Percentiles rank a stretch among this genome's conserved stretches.
phyloP scores from a whole-genome alignment of 2,797 vertebrate genomes.

The Hydrocynus forskahlii region DNA sequence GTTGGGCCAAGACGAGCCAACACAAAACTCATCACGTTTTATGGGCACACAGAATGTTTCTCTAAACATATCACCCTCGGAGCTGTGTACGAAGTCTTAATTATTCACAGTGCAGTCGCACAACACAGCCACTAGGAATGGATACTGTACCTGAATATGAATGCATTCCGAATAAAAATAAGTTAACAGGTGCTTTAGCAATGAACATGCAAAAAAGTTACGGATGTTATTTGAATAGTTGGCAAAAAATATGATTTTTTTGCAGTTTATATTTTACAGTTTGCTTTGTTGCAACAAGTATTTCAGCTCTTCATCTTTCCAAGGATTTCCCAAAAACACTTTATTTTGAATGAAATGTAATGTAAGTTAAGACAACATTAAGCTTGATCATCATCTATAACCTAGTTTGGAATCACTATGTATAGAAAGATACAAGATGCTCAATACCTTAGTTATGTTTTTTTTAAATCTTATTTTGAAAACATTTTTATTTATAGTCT shows the following conservation, averaged over 20 bases:
- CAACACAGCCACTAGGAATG: slow-evolving; percentile 25
- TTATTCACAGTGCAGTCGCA: slow-evolving; percentile 42
- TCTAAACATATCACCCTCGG: slow-evolving; percentile 47
- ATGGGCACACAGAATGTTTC: slow-evolving; percentile 40
- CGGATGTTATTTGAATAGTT: background rate
- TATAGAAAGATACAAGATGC: too few species aligned
- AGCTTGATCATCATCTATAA: too few species aligned
- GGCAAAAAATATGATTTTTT: background rate
- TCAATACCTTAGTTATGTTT: too few species aligned
- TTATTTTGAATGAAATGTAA: background rate
- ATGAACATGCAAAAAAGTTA: background rate
- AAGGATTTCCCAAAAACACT: background rate
- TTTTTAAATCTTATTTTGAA: too few species aligned
- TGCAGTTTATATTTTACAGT: background rate
- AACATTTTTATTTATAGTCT: too few species aligned
- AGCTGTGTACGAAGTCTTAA: slow-evolving; percentile 49
- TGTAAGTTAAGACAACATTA: background rate
- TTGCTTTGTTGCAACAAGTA: background rate
- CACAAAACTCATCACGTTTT: slow-evolving; percentile 57
- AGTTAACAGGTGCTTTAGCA: background rate
- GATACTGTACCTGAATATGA: slow-evolving; percentile 28
- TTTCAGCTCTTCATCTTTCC: too few species aligned
- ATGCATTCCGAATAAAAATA: slow-evolving; percentile 15
- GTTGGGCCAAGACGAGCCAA: slow-evolving; percentile 33
- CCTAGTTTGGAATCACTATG: too few species aligned